phyloP scores from a whole-genome alignment of 2,888 invertebrate genomes.

The Prenolepis imparis region DNA sequence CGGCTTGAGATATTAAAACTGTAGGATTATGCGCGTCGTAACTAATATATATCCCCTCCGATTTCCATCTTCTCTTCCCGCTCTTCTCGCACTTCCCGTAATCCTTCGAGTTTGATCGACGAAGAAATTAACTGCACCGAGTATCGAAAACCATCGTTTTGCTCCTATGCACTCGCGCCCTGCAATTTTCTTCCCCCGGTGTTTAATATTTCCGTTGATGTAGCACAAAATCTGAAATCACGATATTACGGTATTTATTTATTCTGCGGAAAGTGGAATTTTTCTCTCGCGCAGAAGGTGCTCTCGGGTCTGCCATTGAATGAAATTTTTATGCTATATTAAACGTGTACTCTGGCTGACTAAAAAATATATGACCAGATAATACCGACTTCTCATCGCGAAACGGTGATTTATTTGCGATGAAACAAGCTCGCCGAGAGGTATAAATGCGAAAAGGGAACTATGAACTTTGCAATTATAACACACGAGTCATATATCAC shows the following conservation, averaged over 20 bases:
- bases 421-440: background rate
- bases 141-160: slow-evolving; percentile 20
- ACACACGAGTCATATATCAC: background rate
- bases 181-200: background rate
- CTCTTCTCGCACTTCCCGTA: background rate
- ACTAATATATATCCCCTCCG: slow-evolving; percentile 41
- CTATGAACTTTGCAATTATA: slow-evolving; percentile 6
- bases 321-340: background rate
- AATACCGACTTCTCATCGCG: background rate
- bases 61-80: background rate
- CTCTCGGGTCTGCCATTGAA: background rate
- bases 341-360: background rate
- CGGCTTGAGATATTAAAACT: slow-evolving; percentile 56
- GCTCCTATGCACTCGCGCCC: background rate
- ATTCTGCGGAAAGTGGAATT: background rate
- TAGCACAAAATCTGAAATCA: background rate
- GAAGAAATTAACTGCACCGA: slow-evolving; percentile 47
- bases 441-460: background rate
- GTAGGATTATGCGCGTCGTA: slow-evolving; percentile 51
- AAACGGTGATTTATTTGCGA: slow-evolving; percentile 17
- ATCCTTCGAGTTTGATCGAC: slow-evolving; percentile 23
- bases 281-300: background rate
- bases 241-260: background rate
- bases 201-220: background rate
- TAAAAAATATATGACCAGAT: slow-evolving; percentile 4